phyloP scores from a whole-genome alignment of 2,113 vertebrate species.

The Python bivittatus region DNA sequence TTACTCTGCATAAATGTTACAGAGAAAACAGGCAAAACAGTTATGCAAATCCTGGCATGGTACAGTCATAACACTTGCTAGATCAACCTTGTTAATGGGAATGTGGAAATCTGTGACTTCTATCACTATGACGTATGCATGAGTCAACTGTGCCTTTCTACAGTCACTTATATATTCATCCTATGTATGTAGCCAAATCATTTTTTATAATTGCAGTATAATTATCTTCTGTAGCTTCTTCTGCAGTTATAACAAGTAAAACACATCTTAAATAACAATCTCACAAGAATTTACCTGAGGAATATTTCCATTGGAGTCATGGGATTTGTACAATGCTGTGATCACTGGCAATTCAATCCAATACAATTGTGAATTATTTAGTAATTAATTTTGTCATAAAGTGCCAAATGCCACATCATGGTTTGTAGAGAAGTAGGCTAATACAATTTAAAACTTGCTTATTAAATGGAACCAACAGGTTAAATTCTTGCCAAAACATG shows the following conservation, averaged over 20 bases:
- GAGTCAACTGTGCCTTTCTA: background rate
- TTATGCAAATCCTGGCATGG: background rate
- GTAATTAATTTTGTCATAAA: slow-evolving; percentile 56
- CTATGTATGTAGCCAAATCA: background rate
- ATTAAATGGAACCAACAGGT: slow-evolving; percentile 16
- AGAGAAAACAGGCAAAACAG: background rate
- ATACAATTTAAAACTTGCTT: slow-evolving; percentile 30
- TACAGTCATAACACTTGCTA: background rate
- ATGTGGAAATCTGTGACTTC: background rate
- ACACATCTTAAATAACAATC: background rate
- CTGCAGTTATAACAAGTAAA: background rate
- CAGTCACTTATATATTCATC: background rate
- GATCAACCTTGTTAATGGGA: background rate
- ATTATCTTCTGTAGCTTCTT: background rate
- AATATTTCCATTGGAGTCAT: slow-evolving; percentile 4
- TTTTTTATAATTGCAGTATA: background rate
- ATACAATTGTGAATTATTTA: slow-evolving; percentile 50
- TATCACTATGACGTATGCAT: background rate
- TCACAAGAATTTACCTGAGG: background rate
- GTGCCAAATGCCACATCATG: slow-evolving; percentile 41
- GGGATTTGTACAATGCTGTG: slow-evolving; percentile 38
- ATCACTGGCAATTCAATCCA: slow-evolving; percentile 44
- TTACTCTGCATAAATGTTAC: background rate
- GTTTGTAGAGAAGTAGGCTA: slow-evolving; percentile 47
- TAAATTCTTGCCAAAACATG: slow-evolving; percentile 12